Percentiles rank a stretch among this genome's conserved stretches.
Evolutionary conservation across 2,888 invertebrate species (phyloP).

Genomic region (Aplocera efformata): DNA sequence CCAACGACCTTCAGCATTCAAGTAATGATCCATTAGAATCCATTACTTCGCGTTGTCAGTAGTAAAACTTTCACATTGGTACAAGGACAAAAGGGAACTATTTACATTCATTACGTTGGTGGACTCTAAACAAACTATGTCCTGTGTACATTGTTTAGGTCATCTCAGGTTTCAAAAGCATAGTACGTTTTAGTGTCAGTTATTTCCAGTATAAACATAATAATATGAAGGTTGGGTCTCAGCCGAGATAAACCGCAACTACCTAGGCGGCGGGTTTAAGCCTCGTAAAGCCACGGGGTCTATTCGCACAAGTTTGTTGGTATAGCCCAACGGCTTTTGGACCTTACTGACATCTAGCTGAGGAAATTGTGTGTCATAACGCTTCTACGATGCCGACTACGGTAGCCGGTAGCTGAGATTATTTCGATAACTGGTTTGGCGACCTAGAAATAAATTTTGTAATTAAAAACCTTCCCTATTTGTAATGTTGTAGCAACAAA

Average conservation of each 20-base stretch:
- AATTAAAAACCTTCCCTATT: too few relatives aligned
- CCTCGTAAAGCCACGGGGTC: constrained; percentile 14
- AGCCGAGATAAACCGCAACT: constrained; percentile 11
- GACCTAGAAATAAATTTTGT: too few relatives aligned
- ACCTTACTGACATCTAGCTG: constrained; percentile 14
- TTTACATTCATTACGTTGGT: too few relatives aligned
- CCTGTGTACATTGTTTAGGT: too few relatives aligned
- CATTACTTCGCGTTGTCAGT: too few relatives aligned
- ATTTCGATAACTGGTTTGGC: too few relatives aligned
- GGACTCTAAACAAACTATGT: constrained; percentile 1
- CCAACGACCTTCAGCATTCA: too few relatives aligned
- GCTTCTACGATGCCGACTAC: not conserved
- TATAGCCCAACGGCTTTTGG: constrained; percentile 6
- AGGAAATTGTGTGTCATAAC: constrained; percentile 18
- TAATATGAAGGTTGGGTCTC: constrained; percentile 6
- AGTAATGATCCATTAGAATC: too few relatives aligned
- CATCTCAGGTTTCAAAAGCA: not conserved
- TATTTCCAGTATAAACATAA: constrained; percentile 13
- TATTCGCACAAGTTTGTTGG: constrained; percentile 17
- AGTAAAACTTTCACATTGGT: too few relatives aligned
- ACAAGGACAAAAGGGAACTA: too few relatives aligned
- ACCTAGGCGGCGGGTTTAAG: constrained; percentile 7
- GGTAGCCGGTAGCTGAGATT: too few relatives aligned
- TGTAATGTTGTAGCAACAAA: too few relatives aligned
- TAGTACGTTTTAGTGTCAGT: constrained; percentile 1